Conservation (phyloP, 2,113 vertebrate species). For the Silurus glanis region DNA sequence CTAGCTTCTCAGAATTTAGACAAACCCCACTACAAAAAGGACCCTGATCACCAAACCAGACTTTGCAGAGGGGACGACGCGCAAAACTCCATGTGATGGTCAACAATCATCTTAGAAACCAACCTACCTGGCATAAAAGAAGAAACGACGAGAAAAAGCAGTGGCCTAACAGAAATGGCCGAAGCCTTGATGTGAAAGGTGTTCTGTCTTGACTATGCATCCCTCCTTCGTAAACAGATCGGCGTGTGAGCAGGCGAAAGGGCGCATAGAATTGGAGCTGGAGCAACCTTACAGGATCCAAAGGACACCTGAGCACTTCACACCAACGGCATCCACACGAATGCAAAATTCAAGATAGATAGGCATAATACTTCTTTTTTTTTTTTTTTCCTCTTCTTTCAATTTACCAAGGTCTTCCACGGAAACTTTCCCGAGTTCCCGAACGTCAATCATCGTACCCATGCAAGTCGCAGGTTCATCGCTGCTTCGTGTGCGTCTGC, state of each 20-base stretch:
- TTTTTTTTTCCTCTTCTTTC: neutral
- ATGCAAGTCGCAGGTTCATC: conserved; percentile 8
- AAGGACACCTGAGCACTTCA: conserved; percentile 69
- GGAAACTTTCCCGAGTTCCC: conserved; percentile 36
- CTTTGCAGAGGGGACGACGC: neutral
- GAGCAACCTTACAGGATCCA: conserved; percentile 57
- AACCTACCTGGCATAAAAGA: conserved; percentile 75
- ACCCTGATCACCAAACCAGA: neutral
- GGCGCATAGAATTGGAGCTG: conserved; percentile 66
- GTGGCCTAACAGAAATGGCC: conserved; percentile 74
- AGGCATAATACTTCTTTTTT: conserved; percentile 4
- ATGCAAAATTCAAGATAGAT: neutral
- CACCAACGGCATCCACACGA: conserved; percentile 56
- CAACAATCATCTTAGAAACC: neutral
- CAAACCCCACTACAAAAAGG: neutral
- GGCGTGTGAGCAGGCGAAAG: conserved; percentile 63
- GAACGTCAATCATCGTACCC: conserved; percentile 15
- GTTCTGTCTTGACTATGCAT: conserved; percentile 74
- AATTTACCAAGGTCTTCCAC: conserved; percentile 9
- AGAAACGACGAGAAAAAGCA: conserved; percentile 73
- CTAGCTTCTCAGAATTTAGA: neutral
- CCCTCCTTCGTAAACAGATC: conserved; percentile 69
- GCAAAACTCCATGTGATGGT: conserved; percentile 25
- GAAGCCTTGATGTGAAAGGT: conserved; percentile 73
- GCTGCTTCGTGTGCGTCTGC: neutral